Base-by-base conservation (phyloP, 1,140 invertebrate species). In the Macrobrachium rosenbergii region DNA sequence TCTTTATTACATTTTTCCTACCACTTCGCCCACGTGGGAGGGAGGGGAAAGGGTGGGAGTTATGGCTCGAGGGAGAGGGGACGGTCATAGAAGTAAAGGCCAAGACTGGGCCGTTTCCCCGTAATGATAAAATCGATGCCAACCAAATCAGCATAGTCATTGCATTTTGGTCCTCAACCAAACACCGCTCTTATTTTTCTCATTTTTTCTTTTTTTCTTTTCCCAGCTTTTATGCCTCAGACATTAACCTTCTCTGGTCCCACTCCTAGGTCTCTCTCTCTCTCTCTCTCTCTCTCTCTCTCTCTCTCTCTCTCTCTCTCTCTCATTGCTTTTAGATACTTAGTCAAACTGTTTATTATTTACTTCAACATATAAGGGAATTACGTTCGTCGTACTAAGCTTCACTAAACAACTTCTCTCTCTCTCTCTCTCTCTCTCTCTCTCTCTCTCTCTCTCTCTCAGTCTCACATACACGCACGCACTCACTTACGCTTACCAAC, bases 71-170 rank as follows among this genome's bases (percentile, higher is more conserved):
- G 69, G 69, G 43, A 73, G 17, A 21, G 69, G 69, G 43, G n/a
- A 21, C 28, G 63, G 19, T 16, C 0, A 43, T 37, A 43, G 69
- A 21, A 77, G 16, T 43, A 23, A 59, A 58, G 10, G 23, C 62
- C 5, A 43, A 43, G 45, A 72, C 37, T 19, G 63, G 80, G 2
- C 21, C n/a, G 21, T 64, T 43, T 58, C 59, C 19, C 73, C 75
- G 63, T 86, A 86, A 86, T 86, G 83, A 80, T 59, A 86, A 86
- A 86, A 86, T 86, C 83, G 64, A 86, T 86, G 45, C 83, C 63
- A 86, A 37, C 75, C 77, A 86, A 86, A 86, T 45, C 64, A 72
- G 83, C 83, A 21, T 79, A 76, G 83, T 86, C 83, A 86, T 59
- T 86, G 83, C 83, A 80, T 86, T 86, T 67, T 76, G 76, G 69